Percentiles rank a stretch among this genome's conserved stretches.
Evolutionary conservation across 2,888 invertebrate species (phyloP).

Genomic region (Nomada ruficornis): DNA sequence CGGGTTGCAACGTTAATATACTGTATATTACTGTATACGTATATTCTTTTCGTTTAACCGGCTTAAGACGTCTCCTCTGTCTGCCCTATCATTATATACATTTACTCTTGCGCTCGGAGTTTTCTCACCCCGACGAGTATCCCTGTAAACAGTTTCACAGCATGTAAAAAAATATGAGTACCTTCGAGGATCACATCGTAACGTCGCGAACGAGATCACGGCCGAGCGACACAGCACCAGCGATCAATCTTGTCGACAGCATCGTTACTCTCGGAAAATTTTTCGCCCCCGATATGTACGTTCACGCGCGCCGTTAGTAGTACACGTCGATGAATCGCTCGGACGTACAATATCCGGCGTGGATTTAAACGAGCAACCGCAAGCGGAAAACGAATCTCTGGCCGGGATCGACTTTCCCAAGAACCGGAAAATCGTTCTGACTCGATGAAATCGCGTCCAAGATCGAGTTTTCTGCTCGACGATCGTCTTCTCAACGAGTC

Average conservation of each 20-base stretch:
- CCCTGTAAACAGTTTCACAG: constrained; percentile 60
- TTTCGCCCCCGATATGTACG: neutral
- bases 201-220: constrained; percentile 30
- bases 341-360: constrained; percentile 52
- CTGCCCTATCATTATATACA: constrained; percentile 26
- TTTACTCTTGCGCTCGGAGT: constrained; percentile 53
- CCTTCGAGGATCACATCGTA: constrained; percentile 53
- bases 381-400: constrained; percentile 43
- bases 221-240: constrained; percentile 15
- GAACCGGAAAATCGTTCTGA: constrained; percentile 32
- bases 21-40: too few relatives aligned
- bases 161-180: constrained; percentile 47
- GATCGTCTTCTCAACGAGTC: too few relatives aligned
- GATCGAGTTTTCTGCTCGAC: neutral
- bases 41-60: constrained; percentile 1
- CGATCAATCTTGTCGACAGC: constrained; percentile 38
- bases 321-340: constrained; percentile 4
- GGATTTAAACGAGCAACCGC: constrained; percentile 45
- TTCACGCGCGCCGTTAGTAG: too few relatives aligned
- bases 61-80: constrained; percentile 30
- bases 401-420: neutral
- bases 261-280: constrained; percentile 20
- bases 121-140: constrained; percentile 47
- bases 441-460: constrained; percentile 29
- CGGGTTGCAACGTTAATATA: neutral